Evolutionary conservation across 2,888 invertebrate species (phyloP).

Genomic region (Drosophila meridiana): DNA sequence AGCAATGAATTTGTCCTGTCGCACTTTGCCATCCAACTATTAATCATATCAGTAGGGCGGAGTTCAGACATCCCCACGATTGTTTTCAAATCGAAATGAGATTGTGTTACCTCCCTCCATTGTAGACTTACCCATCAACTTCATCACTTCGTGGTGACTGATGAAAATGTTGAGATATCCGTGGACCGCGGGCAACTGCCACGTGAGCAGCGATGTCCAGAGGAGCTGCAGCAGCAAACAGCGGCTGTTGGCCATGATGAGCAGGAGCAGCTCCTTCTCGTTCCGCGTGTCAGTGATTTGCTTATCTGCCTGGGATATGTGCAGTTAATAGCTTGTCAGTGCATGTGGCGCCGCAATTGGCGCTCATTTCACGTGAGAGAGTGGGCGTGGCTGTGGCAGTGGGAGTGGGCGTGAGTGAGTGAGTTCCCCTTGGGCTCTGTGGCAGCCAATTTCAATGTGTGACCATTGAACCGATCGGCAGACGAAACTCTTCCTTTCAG

Average conservation of each 20-base stretch:
- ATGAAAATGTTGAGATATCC: conserved; percentile 92
- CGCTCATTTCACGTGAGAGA: conserved; percentile 41
- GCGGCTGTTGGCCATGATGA: conserved; percentile 33
- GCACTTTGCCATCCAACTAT: conserved; percentile 68
- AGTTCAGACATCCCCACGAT: conserved; percentile 33
- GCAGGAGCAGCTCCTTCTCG: not conserved
- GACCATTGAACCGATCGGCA: conserved; percentile 31
- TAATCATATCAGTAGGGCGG: conserved; percentile 64
- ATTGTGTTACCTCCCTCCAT: not conserved
- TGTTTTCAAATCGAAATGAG: conserved; percentile 43
- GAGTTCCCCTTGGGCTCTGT: conserved; percentile 13
- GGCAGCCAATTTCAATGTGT: conserved; percentile 65
- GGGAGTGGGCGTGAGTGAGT: too few relatives aligned
- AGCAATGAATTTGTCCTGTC: conserved; percentile 73
- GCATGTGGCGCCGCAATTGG: conserved; percentile 56
- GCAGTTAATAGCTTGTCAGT: conserved; percentile 60
- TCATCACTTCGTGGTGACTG: conserved; percentile 92
- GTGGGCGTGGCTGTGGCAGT: too few relatives aligned
- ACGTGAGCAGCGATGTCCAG: conserved; percentile 74
- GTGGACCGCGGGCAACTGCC: conserved; percentile 86
- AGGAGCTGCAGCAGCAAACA: conserved; percentile 46
- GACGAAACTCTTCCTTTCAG: conserved; percentile 25
- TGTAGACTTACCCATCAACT: conserved; percentile 89
- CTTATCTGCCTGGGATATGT: conserved; percentile 24
- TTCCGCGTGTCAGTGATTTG: not conserved